These are phyloP conservation scores for Stictocephala bisonia DNA, from an alignment of 2,888 invertebrate genomes.

Conservation along the genomic window DNA sequence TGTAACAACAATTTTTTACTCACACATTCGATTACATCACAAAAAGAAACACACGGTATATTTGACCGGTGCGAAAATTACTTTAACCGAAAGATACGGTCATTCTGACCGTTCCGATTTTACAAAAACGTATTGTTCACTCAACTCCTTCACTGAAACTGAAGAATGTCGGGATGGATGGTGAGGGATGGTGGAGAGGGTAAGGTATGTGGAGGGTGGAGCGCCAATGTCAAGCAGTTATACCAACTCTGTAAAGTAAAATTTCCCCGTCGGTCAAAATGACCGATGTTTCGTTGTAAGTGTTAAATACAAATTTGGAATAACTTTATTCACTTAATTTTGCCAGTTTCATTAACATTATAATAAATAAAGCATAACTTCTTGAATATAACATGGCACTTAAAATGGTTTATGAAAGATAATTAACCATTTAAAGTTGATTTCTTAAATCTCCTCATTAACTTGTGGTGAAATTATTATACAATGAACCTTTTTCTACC, in stretches of 20 bases:
- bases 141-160: constrained; percentile 23
- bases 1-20: constrained; percentile 1
- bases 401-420: too few relatives aligned
- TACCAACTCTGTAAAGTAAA: constrained; percentile 19
- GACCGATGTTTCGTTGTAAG: constrained; percentile 32
- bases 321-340: too few relatives aligned
- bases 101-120: constrained; percentile 14
- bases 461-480: too few relatives aligned
- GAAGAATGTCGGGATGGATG: constrained; percentile 18
- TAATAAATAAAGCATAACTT: too few relatives aligned
- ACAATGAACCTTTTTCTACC: too few relatives aligned
- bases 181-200: constrained; percentile 1
- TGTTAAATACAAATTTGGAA: too few relatives aligned
- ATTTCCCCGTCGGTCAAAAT: constrained; percentile 24
- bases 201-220: constrained; percentile 22
- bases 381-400: too few relatives aligned
- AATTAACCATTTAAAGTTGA: too few relatives aligned
- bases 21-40: background rate
- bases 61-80: constrained; percentile 26
- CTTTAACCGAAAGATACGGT: constrained; percentile 19
- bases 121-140: constrained; percentile 23
- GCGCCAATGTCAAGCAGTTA: constrained; percentile 22
- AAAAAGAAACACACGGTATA: constrained; percentile 4
- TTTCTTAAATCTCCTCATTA: too few relatives aligned
- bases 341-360: too few relatives aligned